Evolutionary conservation across 2,888 invertebrate species (phyloP).

Genomic region (Plemyria rubiginata): DNA sequence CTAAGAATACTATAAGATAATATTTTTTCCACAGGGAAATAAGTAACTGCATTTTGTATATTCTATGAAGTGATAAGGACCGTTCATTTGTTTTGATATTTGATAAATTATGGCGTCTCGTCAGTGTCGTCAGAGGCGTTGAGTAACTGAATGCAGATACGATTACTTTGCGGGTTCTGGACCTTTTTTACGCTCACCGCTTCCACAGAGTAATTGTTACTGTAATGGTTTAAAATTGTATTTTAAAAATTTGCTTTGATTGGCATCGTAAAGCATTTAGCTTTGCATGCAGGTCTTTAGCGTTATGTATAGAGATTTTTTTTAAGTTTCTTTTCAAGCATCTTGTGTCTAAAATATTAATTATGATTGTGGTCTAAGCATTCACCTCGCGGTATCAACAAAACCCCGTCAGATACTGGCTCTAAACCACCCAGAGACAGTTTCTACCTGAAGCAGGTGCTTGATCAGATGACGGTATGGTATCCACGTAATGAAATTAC

Average conservation of each 20-base stretch:
- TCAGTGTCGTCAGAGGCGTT: conserved; percentile 79
- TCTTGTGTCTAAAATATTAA: conserved; percentile 55
- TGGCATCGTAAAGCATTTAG: conserved; percentile 71
- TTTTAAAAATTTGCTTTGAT: conserved; percentile 76
- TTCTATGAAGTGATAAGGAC: conserved; percentile 85
- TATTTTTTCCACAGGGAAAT: conserved; percentile 86
- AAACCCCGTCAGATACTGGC: conserved; percentile 33
- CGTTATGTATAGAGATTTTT: conserved; percentile 80
- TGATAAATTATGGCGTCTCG: conserved; percentile 81
- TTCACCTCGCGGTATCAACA: conserved; percentile 52
- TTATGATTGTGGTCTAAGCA: conserved; percentile 35
- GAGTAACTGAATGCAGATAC: conserved; percentile 73
- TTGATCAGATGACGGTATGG: conserved; percentile 78
- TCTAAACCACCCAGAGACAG: conserved; percentile 41
- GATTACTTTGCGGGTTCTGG: conserved; percentile 83
- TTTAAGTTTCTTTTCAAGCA: conserved; percentile 80
- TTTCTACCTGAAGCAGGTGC: conserved; percentile 66
- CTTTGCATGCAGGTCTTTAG: conserved; percentile 78
- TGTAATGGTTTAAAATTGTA: conserved; percentile 75
- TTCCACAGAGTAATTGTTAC: conserved; percentile 79
- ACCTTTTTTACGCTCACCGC: conserved; percentile 83
- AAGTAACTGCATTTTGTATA: conserved; percentile 86
- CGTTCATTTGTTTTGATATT: conserved; percentile 84
- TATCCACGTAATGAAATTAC: conserved; percentile 85
- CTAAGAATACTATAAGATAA: conserved; percentile 85